Evolutionary conservation across 2,888 invertebrate genomes (phyloP), one percentile per base, ranked within the genome.

Genomic region (Acronicta aceris): DNA sequence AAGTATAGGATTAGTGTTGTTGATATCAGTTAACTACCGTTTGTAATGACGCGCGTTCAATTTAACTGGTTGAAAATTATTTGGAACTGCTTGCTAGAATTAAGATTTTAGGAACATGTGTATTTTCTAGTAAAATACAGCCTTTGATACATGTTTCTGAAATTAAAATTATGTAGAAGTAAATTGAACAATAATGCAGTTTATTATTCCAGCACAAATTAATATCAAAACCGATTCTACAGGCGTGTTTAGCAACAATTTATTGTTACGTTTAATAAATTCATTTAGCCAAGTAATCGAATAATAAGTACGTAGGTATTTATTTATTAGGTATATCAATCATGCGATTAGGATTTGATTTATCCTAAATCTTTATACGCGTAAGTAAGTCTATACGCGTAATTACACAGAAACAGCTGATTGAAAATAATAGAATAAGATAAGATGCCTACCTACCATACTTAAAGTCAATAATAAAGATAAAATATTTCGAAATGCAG

Each of bases 401-500:
- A 40, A 3, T 8, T 40, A 21, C n/a, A 41, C 2, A 15, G 4
- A 21, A 49, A 38, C 51, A 33, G 10, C 52, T 52, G 42, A 42
- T 52, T 52, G 15, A n/a, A 30, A 16, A 16, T 50, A 27, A 12
- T 17, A 42, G 30, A 30, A 8, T 42, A 4, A 16, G 12, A 42
- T 33, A 5, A 3, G 6, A 70, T 64, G n/a, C n/a, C n/a, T n/a
- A n/a, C n/a, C n/a, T n/a, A n/a, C n/a, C n/a, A n/a, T n/a, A n/a
- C n/a, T n/a, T n/a, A 51, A 15, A 0, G 16, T 55, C 7, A 30
- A 17, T 63, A 40, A 25, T 38, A 21, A 27, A 16, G 71, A 68
- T 59, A 25, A 50, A 16, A 36, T 38, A 51, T 65, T 65, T 65
- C 50, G 50, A 59, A 65, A 65, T 64, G 12, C 27, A 46, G 12